Base-by-base conservation (phyloP, 2,113 vertebrate genomes). In the Coptodon rendalli region DNA sequence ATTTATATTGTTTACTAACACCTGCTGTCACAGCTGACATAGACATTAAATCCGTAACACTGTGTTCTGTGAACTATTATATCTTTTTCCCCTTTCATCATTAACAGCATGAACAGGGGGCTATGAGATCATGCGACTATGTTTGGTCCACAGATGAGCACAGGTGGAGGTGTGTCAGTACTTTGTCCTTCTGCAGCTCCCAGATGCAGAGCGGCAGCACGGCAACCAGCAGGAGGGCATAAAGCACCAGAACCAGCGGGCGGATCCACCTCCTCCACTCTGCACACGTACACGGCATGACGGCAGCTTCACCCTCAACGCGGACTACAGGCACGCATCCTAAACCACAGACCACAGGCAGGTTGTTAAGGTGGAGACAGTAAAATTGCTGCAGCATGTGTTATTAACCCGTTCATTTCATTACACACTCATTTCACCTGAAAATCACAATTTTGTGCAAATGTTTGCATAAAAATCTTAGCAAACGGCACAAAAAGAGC, bases 201-300 rank as follows among this genome's bases (percentile, higher is more conserved):
- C 94, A 95, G 85, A 95, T 17, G 68, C 93, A 94, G n/a, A 95
- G 93, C 11, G 94, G 94, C 83, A 95, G 66, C 68, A 95, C 88
- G 0, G 93, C 93, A 29, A 90, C 8, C 80, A 95, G 84, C 59
- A 95, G 90, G 0, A 93, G 85, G 3, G 76, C 90, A 3, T 95
- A 95, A 3, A 95, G 90, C 22, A 95, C 85, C 90, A 95, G 93
- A 11, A 95, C 94, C 85, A 95, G 90, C 1, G 94, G 94, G 8
- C 94, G 94, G 87, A 95, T 95, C 94, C 94, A 95, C 78, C 93
- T 54, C 88, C 94, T 76, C 94, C 94, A 95, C 86, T 94, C 88
- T 13, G 91, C 71, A 31, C 89, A 94, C 1, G 94, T 89, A 31
- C 90, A 94, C 9, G 94, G 94, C 94, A 95, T 95, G 10, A 78